These are phyloP conservation scores for Dicranocentrus wangi DNA, from an alignment of 2,888 invertebrate species.

Conservation along the genomic window DNA sequence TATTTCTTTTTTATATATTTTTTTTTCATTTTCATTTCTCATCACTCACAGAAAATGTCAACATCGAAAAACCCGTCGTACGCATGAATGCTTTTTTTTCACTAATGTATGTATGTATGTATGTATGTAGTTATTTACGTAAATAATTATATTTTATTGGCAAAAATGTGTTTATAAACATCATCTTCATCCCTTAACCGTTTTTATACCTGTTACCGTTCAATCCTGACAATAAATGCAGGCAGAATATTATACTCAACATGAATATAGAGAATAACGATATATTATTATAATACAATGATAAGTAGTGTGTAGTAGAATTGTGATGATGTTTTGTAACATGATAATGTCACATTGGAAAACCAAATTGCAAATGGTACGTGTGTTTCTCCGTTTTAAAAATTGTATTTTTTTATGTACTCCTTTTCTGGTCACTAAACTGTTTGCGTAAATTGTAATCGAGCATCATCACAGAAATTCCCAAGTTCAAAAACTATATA, in stretches of 20 bases:
- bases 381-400: conserved; percentile 30
- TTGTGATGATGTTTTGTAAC: conserved; percentile 28
- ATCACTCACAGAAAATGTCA: conserved; percentile 45
- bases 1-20: neutral
- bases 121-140: conserved; percentile 10
- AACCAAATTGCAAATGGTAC: conserved; percentile 51
- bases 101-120: neutral
- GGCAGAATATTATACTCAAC: conserved; percentile 19
- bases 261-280: conserved; percentile 36
- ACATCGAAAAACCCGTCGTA: conserved; percentile 40
- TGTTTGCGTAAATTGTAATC: conserved; percentile 63
- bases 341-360: conserved; percentile 44
- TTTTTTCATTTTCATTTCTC: neutral
- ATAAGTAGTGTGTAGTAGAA: conserved; percentile 29
- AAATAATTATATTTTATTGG: conserved; percentile 9
- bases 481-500: conserved; percentile 55
- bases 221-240: conserved; percentile 16
- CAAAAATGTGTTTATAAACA: neutral
- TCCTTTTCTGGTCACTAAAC: conserved; percentile 30
- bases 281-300: conserved; percentile 33
- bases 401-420: conserved; percentile 31
- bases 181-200: conserved; percentile 12
- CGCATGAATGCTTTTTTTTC: neutral
- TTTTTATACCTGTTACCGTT: conserved; percentile 15
- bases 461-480: conserved; percentile 64